These are phyloP conservation scores for Barypeithes pellucidus DNA, from an alignment of 2,888 invertebrate species.

Conservation along the genomic window DNA sequence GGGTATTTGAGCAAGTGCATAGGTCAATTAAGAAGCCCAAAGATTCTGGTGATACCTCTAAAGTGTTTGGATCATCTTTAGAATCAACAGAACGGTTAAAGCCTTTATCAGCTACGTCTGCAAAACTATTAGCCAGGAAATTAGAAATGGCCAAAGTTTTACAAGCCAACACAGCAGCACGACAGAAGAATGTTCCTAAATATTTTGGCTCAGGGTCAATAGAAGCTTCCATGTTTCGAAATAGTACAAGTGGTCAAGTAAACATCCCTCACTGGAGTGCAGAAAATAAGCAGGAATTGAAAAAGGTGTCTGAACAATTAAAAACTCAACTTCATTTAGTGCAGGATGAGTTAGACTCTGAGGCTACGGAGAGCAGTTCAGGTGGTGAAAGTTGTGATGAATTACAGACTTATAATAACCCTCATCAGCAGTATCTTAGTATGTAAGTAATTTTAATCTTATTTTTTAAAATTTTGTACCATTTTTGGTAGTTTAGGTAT, in stretches of 20 bases:
- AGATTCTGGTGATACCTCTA: conserved; percentile 39
- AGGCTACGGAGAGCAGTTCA: conserved; percentile 94
- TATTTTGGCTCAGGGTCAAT: conserved; percentile 74
- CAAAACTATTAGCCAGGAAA: conserved; percentile 75
- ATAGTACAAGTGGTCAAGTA: conserved; percentile 62
- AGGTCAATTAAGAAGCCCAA: conserved; percentile 67
- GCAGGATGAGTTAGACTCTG: conserved; percentile 88
- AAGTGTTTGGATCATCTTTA: conserved; percentile 16
- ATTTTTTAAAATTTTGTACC: no score
- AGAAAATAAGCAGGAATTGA: conserved; percentile 75
- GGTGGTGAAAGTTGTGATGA: conserved; percentile 97
- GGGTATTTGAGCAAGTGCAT: conserved; percentile 84
- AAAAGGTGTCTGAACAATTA: conserved; percentile 82
- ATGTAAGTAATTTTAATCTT: conserved; percentile 79
- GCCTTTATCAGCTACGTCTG: conserved; percentile 72
- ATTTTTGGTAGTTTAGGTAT: no score
- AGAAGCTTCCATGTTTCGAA: conserved; percentile 60
- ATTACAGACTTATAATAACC: conserved; percentile 84
- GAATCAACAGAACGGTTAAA: conserved; percentile 63
- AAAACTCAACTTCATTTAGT: conserved; percentile 82
- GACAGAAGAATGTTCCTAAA: conserved; percentile 66
- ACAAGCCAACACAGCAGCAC: conserved; percentile 67
- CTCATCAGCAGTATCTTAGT: conserved; percentile 82
- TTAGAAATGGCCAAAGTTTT: conserved; percentile 71
- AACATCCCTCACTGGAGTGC: conserved; percentile 70